A percentile compares a stretch with the other conserved stretches of the same genome.
These are phyloP conservation scores for Passer montanus DNA, from an alignment of 2,113 vertebrate species.

Conservation along the genomic window DNA sequence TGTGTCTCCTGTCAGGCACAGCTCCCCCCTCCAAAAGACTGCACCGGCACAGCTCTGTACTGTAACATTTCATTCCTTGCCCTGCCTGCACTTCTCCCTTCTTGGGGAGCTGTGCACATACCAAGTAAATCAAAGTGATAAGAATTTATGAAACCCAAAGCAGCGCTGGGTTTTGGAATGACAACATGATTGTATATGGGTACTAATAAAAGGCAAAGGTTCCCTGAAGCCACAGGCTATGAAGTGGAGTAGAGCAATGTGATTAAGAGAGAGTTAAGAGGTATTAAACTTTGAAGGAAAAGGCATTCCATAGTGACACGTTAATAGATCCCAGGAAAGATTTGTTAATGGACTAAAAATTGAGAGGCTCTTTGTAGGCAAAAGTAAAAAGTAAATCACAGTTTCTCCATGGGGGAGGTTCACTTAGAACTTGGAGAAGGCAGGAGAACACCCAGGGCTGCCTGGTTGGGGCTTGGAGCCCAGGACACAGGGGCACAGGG, in stretches of 20 bases:
- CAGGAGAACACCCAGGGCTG: neutral
- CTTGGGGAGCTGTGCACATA: neutral
- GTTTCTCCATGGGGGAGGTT: neutral
- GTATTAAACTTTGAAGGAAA: conserved; percentile 43
- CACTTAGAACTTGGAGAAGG: neutral
- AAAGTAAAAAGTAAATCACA: neutral
- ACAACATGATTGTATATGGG: conserved; percentile 48
- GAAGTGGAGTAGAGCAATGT: conserved; percentile 34
- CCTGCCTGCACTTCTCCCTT: neutral
- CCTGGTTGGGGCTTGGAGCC: neutral
- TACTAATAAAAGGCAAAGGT: conserved; percentile 62
- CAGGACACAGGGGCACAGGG: rapidly evolving
- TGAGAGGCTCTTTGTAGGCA: conserved; percentile 6
- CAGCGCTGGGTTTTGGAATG: conserved; percentile 37
- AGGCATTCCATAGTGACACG: conserved; percentile 21
- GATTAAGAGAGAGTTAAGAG: conserved; percentile 58
- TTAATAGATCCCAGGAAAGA: conserved; percentile 59
- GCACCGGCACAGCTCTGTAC: neutral
- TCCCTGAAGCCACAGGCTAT: conserved; percentile 48
- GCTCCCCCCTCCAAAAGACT: neutral
- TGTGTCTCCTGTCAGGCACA: neutral
- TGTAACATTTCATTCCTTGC: neutral
- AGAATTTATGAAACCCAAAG: conserved; percentile 60
- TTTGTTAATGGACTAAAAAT: conserved; percentile 52
- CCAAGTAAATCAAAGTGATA: conserved; percentile 41